phyloP scores from a whole-genome alignment of 30 jellyfish, hydroid and myxozoan species.

The Catostylus mosaicus region DNA sequence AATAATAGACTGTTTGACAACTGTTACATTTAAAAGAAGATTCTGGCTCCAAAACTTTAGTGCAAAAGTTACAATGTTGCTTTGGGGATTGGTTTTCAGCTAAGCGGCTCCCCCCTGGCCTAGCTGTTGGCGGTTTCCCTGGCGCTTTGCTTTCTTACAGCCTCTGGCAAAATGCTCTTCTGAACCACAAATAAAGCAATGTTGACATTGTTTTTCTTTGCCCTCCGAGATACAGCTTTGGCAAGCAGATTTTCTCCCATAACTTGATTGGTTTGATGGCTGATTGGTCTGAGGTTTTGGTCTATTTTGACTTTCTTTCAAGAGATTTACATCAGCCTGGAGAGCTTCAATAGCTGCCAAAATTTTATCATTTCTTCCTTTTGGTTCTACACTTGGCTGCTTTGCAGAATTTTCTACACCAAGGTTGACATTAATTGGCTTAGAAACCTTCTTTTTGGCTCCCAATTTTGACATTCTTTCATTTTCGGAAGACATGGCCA shows the following conservation, averaged over 20 bases:
- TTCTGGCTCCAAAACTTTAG: constrained; percentile 46
- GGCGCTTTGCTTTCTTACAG: constrained; percentile 52
- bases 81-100: constrained; percentile 31
- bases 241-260: constrained; percentile 9
- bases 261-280: constrained; percentile 7
- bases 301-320: constrained; percentile 33
- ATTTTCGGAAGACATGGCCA: constrained; percentile 11
- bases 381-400: constrained; percentile 4
- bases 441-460: constrained; percentile 7
- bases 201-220: constrained; percentile 16
- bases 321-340: constrained; percentile 34
- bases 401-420: constrained; percentile 20
- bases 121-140: constrained; percentile 72
- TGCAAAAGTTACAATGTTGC: constrained; percentile 16
- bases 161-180: constrained; percentile 58
- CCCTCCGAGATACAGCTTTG: background rate
- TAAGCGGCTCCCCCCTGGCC: constrained; percentile 17
- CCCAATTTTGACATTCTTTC: constrained; percentile 22
- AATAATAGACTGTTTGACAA: constrained; percentile 46
- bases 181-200: constrained; percentile 42
- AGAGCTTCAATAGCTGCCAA: constrained; percentile 23
- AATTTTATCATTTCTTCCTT: constrained; percentile 9
- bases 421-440: constrained; percentile 14
- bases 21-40: constrained; percentile 26
- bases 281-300: background rate